Conservation (phyloP, 2,797 vertebrate species). For the Poeciliopsis paucimaculata region DNA sequence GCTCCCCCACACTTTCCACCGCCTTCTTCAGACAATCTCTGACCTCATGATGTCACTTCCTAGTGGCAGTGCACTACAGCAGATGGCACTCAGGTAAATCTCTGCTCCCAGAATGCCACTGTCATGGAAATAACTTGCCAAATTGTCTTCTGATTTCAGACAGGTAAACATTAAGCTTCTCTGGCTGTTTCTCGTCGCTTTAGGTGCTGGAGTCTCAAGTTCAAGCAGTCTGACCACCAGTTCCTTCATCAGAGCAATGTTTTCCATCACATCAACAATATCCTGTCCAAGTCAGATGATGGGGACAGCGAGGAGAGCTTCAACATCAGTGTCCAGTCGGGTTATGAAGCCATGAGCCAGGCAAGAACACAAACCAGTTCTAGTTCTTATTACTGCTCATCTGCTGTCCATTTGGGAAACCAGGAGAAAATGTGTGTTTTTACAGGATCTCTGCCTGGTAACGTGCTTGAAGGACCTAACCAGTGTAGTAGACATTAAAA, state of each 20-base stretch:
- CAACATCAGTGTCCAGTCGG: conserved; percentile 97
- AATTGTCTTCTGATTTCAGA: background rate
- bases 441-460: conserved; percentile 92
- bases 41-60: conserved; percentile 99
- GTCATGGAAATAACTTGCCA: background rate
- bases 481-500: conserved; percentile 97
- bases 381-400: background rate
- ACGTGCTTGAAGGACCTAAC: conserved; percentile 97
- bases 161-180: background rate
- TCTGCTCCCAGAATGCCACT: background rate
- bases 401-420: background rate
- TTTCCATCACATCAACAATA: conserved; percentile 99
- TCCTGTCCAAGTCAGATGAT: conserved; percentile 98
- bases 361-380: conserved; percentile 67
- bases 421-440: conserved; percentile 9
- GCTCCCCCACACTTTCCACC: conserved; percentile 97
- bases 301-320: conserved; percentile 99
- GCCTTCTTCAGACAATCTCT: conserved; percentile 98
- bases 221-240: conserved; percentile 99
- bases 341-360: conserved; percentile 97
- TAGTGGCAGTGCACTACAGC: conserved; percentile 95
- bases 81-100: conserved; percentile 95
- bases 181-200: conserved; percentile 20
- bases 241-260: conserved; percentile 99
- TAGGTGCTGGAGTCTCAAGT: conserved; percentile 99